Evolutionary conservation across 2,888 invertebrate species (phyloP), one percentile per base, ranked within the genome.

Genomic region (Pardosa pseudoannulata): DNA sequence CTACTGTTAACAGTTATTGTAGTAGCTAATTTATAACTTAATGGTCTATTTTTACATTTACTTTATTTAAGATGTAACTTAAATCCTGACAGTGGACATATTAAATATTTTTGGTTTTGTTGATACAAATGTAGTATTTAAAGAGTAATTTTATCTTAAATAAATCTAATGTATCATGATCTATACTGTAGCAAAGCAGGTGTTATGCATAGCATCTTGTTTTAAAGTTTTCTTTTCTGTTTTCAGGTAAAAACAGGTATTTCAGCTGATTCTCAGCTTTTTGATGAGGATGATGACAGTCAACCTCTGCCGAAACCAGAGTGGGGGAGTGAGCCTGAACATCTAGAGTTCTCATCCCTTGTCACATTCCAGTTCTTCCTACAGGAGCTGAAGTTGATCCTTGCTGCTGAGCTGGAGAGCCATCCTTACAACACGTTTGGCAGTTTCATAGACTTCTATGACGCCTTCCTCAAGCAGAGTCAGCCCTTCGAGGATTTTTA

Each of bases 391-490:
- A 96, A 97, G 93, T 94, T 94, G 90, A 93, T 94, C 90, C 94
- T 97, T 90, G 96, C 96, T 91, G 94, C 94, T 81, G 94, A 96
- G 91, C 93, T 97, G 91, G 95, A 95, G 91, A 94, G 95, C 90
- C 95, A 96, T 91, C 95, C 96, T 92, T 97, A 97, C 92, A 96
- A 97, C 93, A 97, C 96, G 75, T 94, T 97, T 89, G 95, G 95
- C 92, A 96, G 97, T 92, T 96, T 97, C 92, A 92, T 96, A 90
- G 93, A 92, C 93, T 93, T 90, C 65, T 89, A 89, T 64, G 79
- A 89, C 0, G 91, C 89, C 83, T 89, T 87, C 41, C 93, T 90
- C 91, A 92, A 89, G 91, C 92, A 89, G 93, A 94, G 90, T 93
- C 93, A 88, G 80, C 93, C 93, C 29, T 92, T 96, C 89, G 93